phyloP scores from a whole-genome alignment of 30 jellyfish, hydroid and myxozoan species.

The Hydra vulgaris region DNA sequence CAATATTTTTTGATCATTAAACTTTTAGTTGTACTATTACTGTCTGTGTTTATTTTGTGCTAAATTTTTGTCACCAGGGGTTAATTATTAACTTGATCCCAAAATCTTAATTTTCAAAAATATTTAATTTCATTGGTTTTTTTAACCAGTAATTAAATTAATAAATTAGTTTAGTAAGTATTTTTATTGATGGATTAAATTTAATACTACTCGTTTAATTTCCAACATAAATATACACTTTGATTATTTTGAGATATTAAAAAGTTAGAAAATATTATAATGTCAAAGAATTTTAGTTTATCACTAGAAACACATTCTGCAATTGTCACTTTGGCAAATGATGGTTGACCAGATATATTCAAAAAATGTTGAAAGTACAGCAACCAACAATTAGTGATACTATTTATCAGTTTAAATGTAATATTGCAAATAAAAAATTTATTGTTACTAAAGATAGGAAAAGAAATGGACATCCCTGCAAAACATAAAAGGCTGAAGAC shows the following conservation, averaged over 20 bases:
- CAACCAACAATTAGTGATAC: background rate
- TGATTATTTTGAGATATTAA: background rate
- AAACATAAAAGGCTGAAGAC: background rate
- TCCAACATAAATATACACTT: background rate
- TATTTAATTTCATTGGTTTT: too few species aligned
- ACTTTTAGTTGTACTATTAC: too few species aligned
- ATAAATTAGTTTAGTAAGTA: background rate
- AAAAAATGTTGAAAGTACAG: background rate
- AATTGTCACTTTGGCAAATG: background rate
- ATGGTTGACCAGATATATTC: background rate
- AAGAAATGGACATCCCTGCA: background rate
- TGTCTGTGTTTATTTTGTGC: too few species aligned
- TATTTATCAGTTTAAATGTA: background rate
- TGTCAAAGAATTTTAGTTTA: background rate
- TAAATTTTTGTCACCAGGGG: too few species aligned
- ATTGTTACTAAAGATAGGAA: background rate
- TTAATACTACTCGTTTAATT: too few species aligned
- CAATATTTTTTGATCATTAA: too few species aligned
- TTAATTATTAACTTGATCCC: too few species aligned
- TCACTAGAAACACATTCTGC: too few species aligned
- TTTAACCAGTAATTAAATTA: too few species aligned
- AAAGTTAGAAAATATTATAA: background rate
- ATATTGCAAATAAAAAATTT: background rate
- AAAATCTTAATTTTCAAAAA: too few species aligned
- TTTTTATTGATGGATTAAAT: background rate